These are phyloP conservation scores for Archocentrus centrarchus DNA, from an alignment of 2,113 vertebrate genomes.

Conservation along the genomic window DNA sequence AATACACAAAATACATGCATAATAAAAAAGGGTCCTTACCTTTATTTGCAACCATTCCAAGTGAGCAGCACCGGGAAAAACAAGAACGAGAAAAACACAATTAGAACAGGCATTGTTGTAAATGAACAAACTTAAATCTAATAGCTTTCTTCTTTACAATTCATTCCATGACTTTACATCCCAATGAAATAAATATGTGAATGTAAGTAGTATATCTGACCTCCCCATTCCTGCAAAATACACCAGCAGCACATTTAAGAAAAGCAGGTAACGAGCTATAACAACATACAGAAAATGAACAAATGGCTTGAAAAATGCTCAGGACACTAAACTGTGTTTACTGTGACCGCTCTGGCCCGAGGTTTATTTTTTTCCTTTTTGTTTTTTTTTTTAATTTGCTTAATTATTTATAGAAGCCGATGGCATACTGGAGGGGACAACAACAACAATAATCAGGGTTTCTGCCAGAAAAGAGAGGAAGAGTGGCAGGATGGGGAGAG, in stretches of 20 bases:
- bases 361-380: too few species aligned
- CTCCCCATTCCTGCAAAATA: not conserved
- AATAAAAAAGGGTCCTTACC: conserved; percentile 65
- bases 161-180: conserved; percentile 10
- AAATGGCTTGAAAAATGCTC: not conserved
- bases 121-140: conserved; percentile 22
- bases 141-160: conserved; percentile 8
- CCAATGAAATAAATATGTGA: not conserved
- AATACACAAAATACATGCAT: conserved; percentile 56
- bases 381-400: not conserved
- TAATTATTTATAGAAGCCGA: not conserved
- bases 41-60: conserved; percentile 60
- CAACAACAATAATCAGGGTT: not conserved
- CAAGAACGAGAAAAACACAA: conserved; percentile 40
- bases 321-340: not conserved
- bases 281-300: not conserved
- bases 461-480: not conserved
- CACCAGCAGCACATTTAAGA: not conserved
- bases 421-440: not conserved
- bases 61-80: conserved; percentile 35
- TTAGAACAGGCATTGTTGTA: conserved; percentile 40
- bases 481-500: too few species aligned
- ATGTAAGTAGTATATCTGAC: not conserved
- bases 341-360: too few species aligned
- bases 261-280: not conserved